These are phyloP conservation scores for Venturia canescens DNA, from an alignment of 1,140 invertebrate species.

Conservation along the genomic window DNA sequence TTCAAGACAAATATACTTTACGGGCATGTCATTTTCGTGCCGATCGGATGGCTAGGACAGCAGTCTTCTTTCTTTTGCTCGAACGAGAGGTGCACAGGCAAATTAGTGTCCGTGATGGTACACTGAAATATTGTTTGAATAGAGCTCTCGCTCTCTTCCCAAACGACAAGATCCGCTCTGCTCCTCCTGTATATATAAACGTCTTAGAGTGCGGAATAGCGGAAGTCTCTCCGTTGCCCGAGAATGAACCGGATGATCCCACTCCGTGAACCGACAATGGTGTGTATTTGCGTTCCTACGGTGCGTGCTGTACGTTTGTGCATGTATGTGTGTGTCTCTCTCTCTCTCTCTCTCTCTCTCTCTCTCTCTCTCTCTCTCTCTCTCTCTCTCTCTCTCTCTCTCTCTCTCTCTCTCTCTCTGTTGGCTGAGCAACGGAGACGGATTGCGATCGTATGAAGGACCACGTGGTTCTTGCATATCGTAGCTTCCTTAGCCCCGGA, in stretches of 20 bases:
- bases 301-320: no score
- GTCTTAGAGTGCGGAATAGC: conserved; percentile 69
- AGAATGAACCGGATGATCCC: conserved; percentile 73
- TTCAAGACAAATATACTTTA: no score
- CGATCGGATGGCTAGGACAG: not conserved
- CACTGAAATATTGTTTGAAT: conserved; percentile 72
- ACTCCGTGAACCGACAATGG: conserved; percentile 58
- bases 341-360: no score
- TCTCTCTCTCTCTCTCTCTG: not conserved
- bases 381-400: no score
- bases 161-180: conserved; percentile 17
- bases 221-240: conserved; percentile 64
- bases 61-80: not conserved
- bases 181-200: not conserved
- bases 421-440: conserved; percentile 21
- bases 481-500: conserved; percentile 16
- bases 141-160: conserved; percentile 42
- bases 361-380: no score
- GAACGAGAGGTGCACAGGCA: conserved; percentile 51
- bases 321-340: no score
- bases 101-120: conserved; percentile 61
- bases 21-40: not conserved
- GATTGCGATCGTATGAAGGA: conserved; percentile 30
- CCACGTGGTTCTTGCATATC: conserved; percentile 62
- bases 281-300: not conserved